Evolutionary conservation across 2,113 vertebrate genomes (phyloP), one percentile per base, ranked within the genome.

Genomic region (Isurus oxyrinchus): DNA sequence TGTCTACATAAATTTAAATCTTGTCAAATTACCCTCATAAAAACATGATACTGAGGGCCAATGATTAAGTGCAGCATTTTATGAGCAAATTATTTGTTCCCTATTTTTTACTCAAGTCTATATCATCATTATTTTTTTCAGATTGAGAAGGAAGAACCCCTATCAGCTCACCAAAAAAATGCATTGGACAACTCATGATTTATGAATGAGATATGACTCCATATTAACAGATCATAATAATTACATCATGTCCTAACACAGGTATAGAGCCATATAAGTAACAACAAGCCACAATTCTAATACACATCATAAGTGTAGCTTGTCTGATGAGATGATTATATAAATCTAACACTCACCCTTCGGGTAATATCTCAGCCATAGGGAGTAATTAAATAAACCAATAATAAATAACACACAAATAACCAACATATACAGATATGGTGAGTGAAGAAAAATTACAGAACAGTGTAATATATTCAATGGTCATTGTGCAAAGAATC

Each of bases 341-440:
- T n/a, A 94, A n/a, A 94, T 63, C 90, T 94, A 59, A 59, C 13
- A 59, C 21, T 40, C 35, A 66, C 90, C n/a, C 3, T 66, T 63
- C 57, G 61, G 7, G 35, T 63, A 63, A 63, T 94, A 40, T n/a
- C 21, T 63, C 59, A 94, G 19, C 90, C 59, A 94, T 40, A 94
- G 90, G 90, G 90, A 94, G 35, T 2, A 94, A 94, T 94, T 94
- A 94, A 94, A 94, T 94, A 94, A 57, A 59, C 31, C 27, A 35
- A 57, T 61, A 91, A 91, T 91, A 59, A 94, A 94, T 94, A 94
- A 40, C 90, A 93, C 35, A 27, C 5, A 63, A 44, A 21, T 61
- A 94, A 63, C 88, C 35, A 93, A 93, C 35, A 40, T 94, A 49
- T 94, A 94, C 35, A 8, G 90, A 61, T n/a, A 44, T 5, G 21